Conservation (phyloP, 2,888 invertebrate genomes). For the Standfussiana lucernea region DNA sequence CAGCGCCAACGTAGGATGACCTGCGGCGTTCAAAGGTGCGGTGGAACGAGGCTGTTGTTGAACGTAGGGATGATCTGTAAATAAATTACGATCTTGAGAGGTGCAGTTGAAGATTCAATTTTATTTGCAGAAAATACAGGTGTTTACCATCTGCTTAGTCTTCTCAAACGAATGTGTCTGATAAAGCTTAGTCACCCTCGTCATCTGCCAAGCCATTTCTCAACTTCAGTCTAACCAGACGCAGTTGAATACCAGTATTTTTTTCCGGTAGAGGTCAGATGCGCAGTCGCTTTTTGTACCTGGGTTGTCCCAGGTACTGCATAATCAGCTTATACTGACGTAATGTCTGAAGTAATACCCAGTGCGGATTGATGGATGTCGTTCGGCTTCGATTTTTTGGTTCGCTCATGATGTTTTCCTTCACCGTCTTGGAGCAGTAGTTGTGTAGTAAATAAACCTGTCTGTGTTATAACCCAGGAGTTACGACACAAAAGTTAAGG, state of each 20-base stretch:
- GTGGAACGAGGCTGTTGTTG: neutral
- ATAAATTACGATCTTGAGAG: neutral
- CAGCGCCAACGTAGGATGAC: constrained; percentile 43
- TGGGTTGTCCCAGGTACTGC: too few relatives aligned
- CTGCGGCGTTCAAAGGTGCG: constrained; percentile 11
- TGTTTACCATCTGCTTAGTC: neutral
- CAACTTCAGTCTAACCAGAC: neutral
- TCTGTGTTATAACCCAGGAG: neutral
- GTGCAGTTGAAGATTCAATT: neutral
- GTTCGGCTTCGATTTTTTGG: neutral
- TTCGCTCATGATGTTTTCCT: neutral
- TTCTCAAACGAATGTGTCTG: neutral
- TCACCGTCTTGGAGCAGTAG: neutral
- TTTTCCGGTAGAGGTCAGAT: too few relatives aligned
- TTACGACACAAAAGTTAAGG: neutral
- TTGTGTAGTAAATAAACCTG: neutral
- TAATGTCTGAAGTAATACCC: too few relatives aligned
- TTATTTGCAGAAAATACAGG: neutral
- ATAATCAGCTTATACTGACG: neutral
- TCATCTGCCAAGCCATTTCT: neutral
- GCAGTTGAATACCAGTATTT: neutral
- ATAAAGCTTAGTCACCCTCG: neutral
- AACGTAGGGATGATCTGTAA: constrained; percentile 15
- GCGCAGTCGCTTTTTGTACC: too few relatives aligned
- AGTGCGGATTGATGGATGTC: neutral